Percentiles rank a stretch among this genome's conserved stretches.
phyloP scores from a whole-genome alignment of 2,113 vertebrate species.

The Mus spicilegus region DNA sequence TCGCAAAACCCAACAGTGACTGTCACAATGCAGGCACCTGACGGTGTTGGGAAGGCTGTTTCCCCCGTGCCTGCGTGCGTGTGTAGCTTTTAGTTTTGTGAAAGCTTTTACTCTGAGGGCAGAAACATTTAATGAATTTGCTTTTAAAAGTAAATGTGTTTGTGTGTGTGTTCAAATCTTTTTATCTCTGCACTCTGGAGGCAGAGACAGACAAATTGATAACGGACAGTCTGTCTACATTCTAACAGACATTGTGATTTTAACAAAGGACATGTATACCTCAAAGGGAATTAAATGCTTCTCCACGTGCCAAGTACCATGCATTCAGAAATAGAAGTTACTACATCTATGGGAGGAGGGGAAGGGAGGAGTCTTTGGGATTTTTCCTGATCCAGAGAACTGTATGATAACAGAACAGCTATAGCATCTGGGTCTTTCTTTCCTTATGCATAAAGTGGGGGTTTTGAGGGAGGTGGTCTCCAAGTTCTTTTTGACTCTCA shows the following conservation, averaged over 20 bases:
- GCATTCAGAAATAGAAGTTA: neutral
- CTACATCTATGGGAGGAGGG: neutral
- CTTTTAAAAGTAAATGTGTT: conserved; percentile 10
- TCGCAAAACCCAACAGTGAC: conserved; percentile 12
- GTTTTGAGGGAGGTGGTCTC: neutral
- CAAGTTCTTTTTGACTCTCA: neutral
- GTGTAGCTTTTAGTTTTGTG: conserved; percentile 33
- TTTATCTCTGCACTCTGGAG: neutral
- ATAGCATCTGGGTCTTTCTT: neutral
- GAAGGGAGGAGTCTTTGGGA: neutral
- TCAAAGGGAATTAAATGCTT: neutral
- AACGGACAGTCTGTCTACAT: neutral
- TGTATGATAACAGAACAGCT: neutral
- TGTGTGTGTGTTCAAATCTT: neutral
- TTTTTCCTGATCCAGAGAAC: neutral
- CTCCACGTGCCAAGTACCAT: neutral
- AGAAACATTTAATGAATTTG: neutral
- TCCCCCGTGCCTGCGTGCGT: neutral
- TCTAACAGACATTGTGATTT: neutral
- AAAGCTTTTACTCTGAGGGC: conserved; percentile 10
- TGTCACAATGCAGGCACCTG: conserved; percentile 14
- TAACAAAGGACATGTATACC: neutral
- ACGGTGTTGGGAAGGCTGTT: neutral
- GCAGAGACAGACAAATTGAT: neutral
- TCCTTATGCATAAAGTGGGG: neutral